Conservation (phyloP, 2,113 vertebrate species). For the Sceloporus tristichus region DNA sequence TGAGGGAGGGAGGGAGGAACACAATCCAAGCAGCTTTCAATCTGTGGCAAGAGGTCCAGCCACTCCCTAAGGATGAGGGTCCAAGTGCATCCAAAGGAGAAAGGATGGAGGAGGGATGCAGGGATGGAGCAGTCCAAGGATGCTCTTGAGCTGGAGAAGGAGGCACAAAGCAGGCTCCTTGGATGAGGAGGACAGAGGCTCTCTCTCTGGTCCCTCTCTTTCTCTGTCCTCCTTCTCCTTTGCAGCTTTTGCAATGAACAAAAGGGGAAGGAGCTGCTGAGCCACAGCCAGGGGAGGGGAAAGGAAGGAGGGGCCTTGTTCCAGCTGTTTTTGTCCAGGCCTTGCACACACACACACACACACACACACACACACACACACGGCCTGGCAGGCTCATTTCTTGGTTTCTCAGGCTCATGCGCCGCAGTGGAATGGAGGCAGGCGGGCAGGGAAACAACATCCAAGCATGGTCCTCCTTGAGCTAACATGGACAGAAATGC, state of each 20-base stretch:
- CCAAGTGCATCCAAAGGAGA: not conserved
- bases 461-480: too few species aligned
- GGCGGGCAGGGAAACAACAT: slow-evolving; percentile 46
- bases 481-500: too few species aligned
- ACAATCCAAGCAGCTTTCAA: slow-evolving; percentile 4
- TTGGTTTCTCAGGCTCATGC: slow-evolving; percentile 48
- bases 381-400: not conserved
- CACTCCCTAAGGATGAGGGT: slow-evolving; percentile 49
- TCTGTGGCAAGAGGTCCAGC: not conserved
- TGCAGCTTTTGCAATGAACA: slow-evolving; percentile 57
- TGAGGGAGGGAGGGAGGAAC: not conserved
- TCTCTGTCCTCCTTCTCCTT: not conserved
- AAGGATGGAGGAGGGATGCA: slow-evolving; percentile 9
- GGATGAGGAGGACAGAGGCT: too few species aligned
- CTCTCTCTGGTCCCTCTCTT: too few species aligned
- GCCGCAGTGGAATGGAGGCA: slow-evolving; percentile 34
- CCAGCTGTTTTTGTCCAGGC: slow-evolving; percentile 57
- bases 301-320: slow-evolving; percentile 46
- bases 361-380: slow-evolving; percentile 11
- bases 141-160: too few species aligned
- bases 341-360: slow-evolving; percentile 10
- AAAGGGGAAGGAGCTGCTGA: slow-evolving; percentile 59
- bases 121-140: not conserved
- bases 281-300: slow-evolving; percentile 4
- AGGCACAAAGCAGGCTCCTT: too few species aligned